Conservation (phyloP, 2,113 vertebrate genomes). For the Diglossa brunneiventris region DNA sequence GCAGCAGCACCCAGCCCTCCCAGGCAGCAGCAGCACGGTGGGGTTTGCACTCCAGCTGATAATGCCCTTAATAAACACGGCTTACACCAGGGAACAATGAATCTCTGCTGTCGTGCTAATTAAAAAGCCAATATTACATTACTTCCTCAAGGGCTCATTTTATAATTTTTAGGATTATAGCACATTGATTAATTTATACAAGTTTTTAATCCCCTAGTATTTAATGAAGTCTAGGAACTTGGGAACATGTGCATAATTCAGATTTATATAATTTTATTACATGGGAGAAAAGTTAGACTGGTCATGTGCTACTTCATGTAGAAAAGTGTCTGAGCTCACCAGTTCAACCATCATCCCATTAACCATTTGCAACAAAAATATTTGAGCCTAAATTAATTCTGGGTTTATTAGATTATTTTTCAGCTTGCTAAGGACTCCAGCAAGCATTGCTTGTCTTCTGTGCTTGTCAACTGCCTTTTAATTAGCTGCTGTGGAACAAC, state of each 20-base stretch:
- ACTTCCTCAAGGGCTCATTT: constrained; percentile 78
- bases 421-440: constrained; percentile 43
- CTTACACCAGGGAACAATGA: constrained; percentile 63
- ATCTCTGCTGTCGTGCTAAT: constrained; percentile 76
- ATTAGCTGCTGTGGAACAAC: constrained; percentile 60
- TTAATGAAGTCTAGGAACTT: constrained; percentile 79
- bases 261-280: constrained; percentile 76
- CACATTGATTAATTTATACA: constrained; percentile 83
- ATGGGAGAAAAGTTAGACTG: constrained; percentile 58
- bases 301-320: constrained; percentile 33
- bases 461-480: constrained; percentile 65
- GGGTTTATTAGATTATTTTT: constrained; percentile 55
- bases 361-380: constrained; percentile 47
- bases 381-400: constrained; percentile 44
- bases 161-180: constrained; percentile 81
- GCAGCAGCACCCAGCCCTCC: not conserved
- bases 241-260: constrained; percentile 73
- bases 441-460: constrained; percentile 41
- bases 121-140: constrained; percentile 79
- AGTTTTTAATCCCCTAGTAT: constrained; percentile 79
- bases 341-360: constrained; percentile 24
- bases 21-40: not conserved
- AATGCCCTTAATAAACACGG: constrained; percentile 71
- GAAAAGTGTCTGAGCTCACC: constrained; percentile 32
- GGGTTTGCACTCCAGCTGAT: constrained; percentile 23